A percentile compares a stretch with the other conserved stretches of the same genome.
Conservation (phyloP, 2,113 vertebrate genomes). For the Silurus asotus region DNA sequence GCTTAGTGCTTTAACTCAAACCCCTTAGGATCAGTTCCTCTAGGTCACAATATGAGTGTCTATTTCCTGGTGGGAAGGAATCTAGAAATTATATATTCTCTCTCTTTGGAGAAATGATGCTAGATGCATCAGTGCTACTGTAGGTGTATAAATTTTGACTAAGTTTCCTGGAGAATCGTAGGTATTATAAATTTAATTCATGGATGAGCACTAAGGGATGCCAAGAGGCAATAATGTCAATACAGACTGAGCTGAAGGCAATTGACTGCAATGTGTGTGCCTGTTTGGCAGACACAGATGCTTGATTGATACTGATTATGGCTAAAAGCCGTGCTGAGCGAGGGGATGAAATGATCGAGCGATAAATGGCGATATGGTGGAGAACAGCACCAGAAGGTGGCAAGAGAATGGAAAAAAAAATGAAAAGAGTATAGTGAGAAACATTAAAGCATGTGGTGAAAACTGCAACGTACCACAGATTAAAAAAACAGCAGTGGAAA, state of each 20-base stretch:
- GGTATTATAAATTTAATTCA: conserved; percentile 56
- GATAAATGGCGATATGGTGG: neutral
- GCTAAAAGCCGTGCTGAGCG: conserved; percentile 15
- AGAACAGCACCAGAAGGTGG: neutral
- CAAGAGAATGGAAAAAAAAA: neutral
- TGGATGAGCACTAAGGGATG: conserved; percentile 39
- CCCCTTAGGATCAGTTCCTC: neutral
- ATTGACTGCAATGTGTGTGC: conserved; percentile 34
- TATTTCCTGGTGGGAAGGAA: neutral
- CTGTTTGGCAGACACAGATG: conserved; percentile 34
- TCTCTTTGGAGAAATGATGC: conserved; percentile 14
- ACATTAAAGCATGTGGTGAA: neutral
- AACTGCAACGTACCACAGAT: neutral
- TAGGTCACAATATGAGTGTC: neutral
- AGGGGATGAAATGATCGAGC: neutral
- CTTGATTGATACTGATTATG: conserved; percentile 56
- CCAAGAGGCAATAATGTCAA: conserved; percentile 45
- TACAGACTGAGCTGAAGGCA: conserved; percentile 42
- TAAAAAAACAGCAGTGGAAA: neutral
- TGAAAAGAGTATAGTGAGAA: conserved; percentile 29
- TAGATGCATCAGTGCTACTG: neutral
- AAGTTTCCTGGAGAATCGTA: conserved; percentile 27
- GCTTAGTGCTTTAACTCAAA: neutral
- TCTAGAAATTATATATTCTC: neutral
- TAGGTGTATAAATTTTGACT: neutral